phyloP scores from a whole-genome alignment of 2,888 invertebrate genomes.

The Eristalinus aeneus region DNA sequence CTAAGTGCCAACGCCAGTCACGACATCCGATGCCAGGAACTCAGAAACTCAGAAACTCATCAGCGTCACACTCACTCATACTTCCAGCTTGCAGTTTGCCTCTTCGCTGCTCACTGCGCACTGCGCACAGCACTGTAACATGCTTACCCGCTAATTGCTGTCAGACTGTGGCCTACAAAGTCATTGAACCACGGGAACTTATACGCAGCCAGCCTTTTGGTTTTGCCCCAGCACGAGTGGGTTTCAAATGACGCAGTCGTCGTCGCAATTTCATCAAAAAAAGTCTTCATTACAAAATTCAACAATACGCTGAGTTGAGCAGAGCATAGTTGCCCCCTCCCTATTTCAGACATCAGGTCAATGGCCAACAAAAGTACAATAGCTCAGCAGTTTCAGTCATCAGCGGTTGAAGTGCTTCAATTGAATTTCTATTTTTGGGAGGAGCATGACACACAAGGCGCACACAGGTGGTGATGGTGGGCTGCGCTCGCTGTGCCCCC shows the following conservation, averaged over 20 bases:
- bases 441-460: conserved; percentile 14
- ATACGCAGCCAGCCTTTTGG: conserved; percentile 55
- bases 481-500: conserved; percentile 19
- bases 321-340: background rate
- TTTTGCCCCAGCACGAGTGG: conserved; percentile 57
- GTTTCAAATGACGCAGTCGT: conserved; percentile 59
- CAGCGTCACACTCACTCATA: conserved; percentile 44
- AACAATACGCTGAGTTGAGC: conserved; percentile 19
- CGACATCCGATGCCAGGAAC: conserved; percentile 53
- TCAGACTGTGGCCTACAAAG: conserved; percentile 63
- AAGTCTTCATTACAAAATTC: conserved; percentile 20
- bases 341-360: conserved; percentile 13
- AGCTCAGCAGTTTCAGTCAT: background rate
- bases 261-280: conserved; percentile 44
- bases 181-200: conserved; percentile 58
- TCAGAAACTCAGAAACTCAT: conserved; percentile 40
- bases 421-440: conserved; percentile 53
- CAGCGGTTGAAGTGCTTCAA: conserved; percentile 17
- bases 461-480: conserved; percentile 11
- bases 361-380: conserved; percentile 44
- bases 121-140: conserved; percentile 38
- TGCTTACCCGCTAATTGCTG: conserved; percentile 56
- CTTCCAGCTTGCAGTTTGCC: background rate
- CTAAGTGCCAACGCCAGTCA: conserved; percentile 23
- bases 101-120: background rate